Evolutionary conservation across 2,888 invertebrate species (phyloP), one percentile per base, ranked within the genome.

Genomic region (Chironomus riparius): DNA sequence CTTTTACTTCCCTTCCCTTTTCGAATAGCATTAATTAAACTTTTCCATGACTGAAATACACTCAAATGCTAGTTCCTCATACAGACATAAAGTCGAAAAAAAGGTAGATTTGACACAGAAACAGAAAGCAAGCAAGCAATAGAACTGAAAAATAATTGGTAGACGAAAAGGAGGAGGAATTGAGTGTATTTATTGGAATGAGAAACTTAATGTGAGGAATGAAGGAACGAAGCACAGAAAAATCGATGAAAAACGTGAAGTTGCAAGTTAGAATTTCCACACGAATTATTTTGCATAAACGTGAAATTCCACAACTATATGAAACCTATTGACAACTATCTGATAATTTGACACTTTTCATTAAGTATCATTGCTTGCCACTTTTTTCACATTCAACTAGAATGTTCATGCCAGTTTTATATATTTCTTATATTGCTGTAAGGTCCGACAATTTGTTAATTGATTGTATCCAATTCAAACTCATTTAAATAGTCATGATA

Each of bases 161-260:
- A 56, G 56, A 15, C n/a, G 18, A 18, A 6, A 56, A 56, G 18
- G 4, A 56, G 10, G 38, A 2, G 10, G n/a, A 56, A 56, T 56
- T 18, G 56, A 56, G 18, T 48, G n/a, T 15, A n/a, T n/a, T 15
- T 50, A 50, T 56, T 56, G 56, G 56, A 56, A 15, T 56, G 56
- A 69, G 21, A 47, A 56, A 56, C 18, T 56, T 56, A 56, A 56
- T 56, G 38, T 38, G 38, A 38, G 38, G 10, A 38, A 38, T 28
- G 68, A 61, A 24, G n/a, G 47, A 47, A 7, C 5, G 69, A 70
- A n/a, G 6, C 28, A 65, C 12, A 21, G 70, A 47, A 70, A 70
- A 70, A 70, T 70, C 70, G 47, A 70, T 70, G 70, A 70, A 47
- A 69, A 56, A 15, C 7, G 56, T 15, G 56, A 50, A 56, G 18